Evolutionary conservation across 2,888 invertebrate genomes (phyloP), one percentile per base, ranked within the genome.

Genomic region (Brachyopa scutellaris): DNA sequence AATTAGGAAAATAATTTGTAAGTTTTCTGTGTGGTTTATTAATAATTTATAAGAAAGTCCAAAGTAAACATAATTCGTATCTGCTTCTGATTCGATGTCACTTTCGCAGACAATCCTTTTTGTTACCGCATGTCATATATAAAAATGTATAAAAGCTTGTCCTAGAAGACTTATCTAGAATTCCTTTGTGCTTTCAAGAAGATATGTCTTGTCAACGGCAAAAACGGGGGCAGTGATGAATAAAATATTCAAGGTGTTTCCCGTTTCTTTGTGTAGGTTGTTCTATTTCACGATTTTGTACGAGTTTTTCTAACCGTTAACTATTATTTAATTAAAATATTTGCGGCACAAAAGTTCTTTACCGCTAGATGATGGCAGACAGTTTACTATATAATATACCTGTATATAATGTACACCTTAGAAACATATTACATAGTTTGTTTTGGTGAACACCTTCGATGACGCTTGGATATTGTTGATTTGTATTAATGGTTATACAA

Each of bases 181-280:
- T 61, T 67, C 51, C 76, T 76, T 67, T 76, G 67, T 67, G 51
- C 19, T 26, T 67, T 36, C 51, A 76, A 76, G 49, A 59, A 67
- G 42, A 76, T 67, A 61, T 53, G 59, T 61, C 67, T 59, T 67
- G 59, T 67, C 59, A 67, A 61, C 57, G 64, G 42, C 19, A 67
- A 53, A 73, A 73, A 59, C 31, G 55, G 42, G 66, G 29, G 29
- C 57, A 66, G 17, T 61, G 42, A 53, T 76, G 67, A 67, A 76
- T 61, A 67, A 59, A 76, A 76, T 53, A 76, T 76, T 36, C 76
- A 67, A 76, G 67, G 69, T 67, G 69, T 61, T 76, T 67, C 33
- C 42, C 40, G 42, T 40, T 57, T 36, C 57, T 49, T n/a, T 53
- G n/a, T 55, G 40, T 11, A 51, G 11, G 26, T 29, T 59, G 26